Evolutionary conservation across 1,140 invertebrate genomes (phyloP).

Genomic region (Ips typographus): DNA sequence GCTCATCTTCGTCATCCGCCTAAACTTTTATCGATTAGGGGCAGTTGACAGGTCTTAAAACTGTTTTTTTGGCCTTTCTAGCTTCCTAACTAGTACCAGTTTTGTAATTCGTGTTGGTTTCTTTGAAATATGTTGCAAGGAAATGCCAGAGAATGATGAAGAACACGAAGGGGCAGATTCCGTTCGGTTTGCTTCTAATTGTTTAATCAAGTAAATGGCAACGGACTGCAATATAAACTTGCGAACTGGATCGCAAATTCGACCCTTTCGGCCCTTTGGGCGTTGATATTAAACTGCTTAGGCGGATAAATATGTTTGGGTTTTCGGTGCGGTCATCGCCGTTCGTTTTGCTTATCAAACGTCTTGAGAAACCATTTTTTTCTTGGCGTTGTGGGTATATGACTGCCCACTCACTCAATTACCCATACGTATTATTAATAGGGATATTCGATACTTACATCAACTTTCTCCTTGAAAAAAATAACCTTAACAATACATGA

Average conservation of each 20-base stretch:
- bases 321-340: too few relatives aligned
- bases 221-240: conserved; percentile 27
- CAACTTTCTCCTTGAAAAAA: too few relatives aligned
- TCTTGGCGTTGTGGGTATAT: too few relatives aligned
- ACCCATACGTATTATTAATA: too few relatives aligned
- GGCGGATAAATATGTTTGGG: conserved; percentile 9
- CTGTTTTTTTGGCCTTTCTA: conserved; percentile 12
- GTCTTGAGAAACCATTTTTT: too few relatives aligned
- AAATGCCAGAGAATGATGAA: conserved; percentile 8
- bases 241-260: conserved; percentile 20
- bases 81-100: not conserved
- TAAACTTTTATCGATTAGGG: conserved; percentile 9
- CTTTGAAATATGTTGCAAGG: conserved; percentile 2
- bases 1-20: conserved; percentile 20
- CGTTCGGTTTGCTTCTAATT: conserved; percentile 22
- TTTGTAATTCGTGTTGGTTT: not conserved
- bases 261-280: conserved; percentile 14
- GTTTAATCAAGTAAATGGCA: conserved; percentile 28
- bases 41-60: conserved; percentile 24
- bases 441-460: too few relatives aligned
- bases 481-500: too few relatives aligned
- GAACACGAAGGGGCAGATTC: not conserved
- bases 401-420: too few relatives aligned
- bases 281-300: conserved; percentile 17
- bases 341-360: too few relatives aligned